Evolutionary conservation across 1,140 invertebrate genomes (phyloP).

Genomic region (Anastatus disparis): DNA sequence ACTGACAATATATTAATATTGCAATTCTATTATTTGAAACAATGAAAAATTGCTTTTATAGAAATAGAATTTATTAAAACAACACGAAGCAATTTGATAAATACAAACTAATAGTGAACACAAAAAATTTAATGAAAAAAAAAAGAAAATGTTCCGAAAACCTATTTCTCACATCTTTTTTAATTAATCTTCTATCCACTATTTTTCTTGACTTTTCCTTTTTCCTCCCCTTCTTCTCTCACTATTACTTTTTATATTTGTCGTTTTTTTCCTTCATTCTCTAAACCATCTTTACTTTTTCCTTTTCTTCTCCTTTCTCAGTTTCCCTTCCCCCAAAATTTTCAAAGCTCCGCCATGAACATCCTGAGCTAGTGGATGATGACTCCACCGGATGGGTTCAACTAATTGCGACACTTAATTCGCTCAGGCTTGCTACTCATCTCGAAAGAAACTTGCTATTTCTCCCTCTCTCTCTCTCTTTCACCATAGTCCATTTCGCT

Average conservation of each 20-base stretch:
- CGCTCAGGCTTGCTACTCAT: not conserved
- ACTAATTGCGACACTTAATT: constrained; percentile 13
- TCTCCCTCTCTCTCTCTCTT: not conserved
- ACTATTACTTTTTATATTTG: not conserved
- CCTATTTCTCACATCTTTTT: too few relatives aligned
- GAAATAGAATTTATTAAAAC: too few relatives aligned
- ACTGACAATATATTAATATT: too few relatives aligned
- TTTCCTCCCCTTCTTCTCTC: too few relatives aligned
- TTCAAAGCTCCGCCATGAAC: not conserved
- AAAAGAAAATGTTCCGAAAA: too few relatives aligned
- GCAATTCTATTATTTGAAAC: too few relatives aligned
- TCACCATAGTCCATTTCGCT: not conserved
- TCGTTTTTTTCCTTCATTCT: not conserved
- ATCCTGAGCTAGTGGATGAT: not conserved
- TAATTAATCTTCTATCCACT: too few relatives aligned
- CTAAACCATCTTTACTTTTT: not conserved
- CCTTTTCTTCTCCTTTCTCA: not conserved
- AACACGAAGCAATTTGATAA: too few relatives aligned
- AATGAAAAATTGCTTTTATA: too few relatives aligned
- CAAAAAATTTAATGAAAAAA: too few relatives aligned
- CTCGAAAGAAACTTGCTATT: not conserved
- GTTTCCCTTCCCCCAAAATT: not conserved
- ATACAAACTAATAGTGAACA: too few relatives aligned
- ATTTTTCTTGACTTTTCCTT: too few relatives aligned
- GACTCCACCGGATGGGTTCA: constrained; percentile 7